These are phyloP conservation scores for Rhagium mordax DNA, from an alignment of 2,888 invertebrate species.

Conservation along the genomic window DNA sequence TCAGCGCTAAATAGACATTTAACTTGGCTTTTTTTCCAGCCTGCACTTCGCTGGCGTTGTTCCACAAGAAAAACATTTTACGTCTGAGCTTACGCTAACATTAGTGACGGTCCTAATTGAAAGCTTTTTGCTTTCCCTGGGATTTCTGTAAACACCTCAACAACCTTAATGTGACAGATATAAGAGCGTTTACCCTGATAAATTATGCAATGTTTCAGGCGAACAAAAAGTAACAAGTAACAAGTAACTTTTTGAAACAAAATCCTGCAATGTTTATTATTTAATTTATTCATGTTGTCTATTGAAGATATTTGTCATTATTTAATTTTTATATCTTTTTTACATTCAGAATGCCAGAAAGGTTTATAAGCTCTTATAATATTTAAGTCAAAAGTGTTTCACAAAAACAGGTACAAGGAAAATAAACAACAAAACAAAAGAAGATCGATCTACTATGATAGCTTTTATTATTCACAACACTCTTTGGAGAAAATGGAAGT, in stretches of 20 bases:
- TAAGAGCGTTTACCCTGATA: background rate
- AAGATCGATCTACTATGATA: too few relatives aligned
- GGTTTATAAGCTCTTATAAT: too few relatives aligned
- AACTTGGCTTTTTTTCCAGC: constrained; percentile 8
- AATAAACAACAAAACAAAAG: too few relatives aligned
- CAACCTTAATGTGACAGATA: constrained; percentile 16
- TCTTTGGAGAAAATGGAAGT: too few relatives aligned
- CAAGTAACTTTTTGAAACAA: background rate
- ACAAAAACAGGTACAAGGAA: too few relatives aligned
- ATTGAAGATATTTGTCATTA: too few relatives aligned
- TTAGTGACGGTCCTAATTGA: constrained; percentile 18
- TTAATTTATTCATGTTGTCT: too few relatives aligned
- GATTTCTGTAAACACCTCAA: constrained; percentile 9
- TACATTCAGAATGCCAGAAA: too few relatives aligned
- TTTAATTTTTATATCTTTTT: too few relatives aligned
- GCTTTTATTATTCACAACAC: too few relatives aligned
- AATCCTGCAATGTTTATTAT: too few relatives aligned
- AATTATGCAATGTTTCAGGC: background rate
- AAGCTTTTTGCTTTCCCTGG: constrained; percentile 14
- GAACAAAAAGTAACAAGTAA: background rate
- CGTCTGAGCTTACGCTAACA: constrained; percentile 4
- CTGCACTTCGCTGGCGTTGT: constrained; percentile 15
- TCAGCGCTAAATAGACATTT: constrained; percentile 25
- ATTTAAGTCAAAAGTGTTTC: too few relatives aligned
- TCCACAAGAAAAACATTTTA: constrained; percentile 30